A percentile compares a stretch with the other conserved stretches of the same genome.
Evolutionary conservation across 1,140 invertebrate genomes (phyloP).

Genomic region (Halesus radiatus): DNA sequence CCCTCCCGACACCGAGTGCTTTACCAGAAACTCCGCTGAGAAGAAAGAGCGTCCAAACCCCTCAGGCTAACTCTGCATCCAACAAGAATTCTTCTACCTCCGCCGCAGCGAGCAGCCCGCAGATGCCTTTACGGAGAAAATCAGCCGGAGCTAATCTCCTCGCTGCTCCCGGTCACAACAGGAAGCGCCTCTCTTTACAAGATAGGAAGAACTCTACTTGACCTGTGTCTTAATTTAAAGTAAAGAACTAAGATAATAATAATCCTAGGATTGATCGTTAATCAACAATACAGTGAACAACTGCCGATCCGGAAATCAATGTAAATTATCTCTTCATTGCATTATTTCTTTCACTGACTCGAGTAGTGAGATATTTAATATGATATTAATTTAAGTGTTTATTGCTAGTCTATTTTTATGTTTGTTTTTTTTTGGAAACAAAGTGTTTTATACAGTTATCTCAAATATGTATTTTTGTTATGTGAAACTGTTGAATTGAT

Average conservation of each 20-base stretch:
- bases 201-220: slow-evolving; percentile 68
- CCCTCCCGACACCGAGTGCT: neutral
- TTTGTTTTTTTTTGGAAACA: slow-evolving; percentile 8
- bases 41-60: slow-evolving; percentile 44
- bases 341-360: slow-evolving; percentile 26
- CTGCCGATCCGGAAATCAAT: slow-evolving; percentile 10
- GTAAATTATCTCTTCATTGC: neutral
- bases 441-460: slow-evolving; percentile 8
- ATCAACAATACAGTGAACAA: no score
- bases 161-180: slow-evolving; percentile 61
- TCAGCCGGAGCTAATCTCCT: slow-evolving; percentile 45
- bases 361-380: slow-evolving; percentile 27
- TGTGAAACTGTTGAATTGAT: no score
- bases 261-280: neutral
- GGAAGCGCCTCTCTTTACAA: slow-evolving; percentile 67
- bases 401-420: slow-evolving; percentile 26
- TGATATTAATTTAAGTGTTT: slow-evolving; percentile 18
- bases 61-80: neutral
- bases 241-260: neutral
- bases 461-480: neutral
- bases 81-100: neutral
- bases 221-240: slow-evolving; percentile 30
- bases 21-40: slow-evolving; percentile 44
- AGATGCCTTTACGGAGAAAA: slow-evolving; percentile 52
- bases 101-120: slow-evolving; percentile 2